Conservation (phyloP, 1,140 invertebrate genomes). For the Palaemon carinicauda region DNA sequence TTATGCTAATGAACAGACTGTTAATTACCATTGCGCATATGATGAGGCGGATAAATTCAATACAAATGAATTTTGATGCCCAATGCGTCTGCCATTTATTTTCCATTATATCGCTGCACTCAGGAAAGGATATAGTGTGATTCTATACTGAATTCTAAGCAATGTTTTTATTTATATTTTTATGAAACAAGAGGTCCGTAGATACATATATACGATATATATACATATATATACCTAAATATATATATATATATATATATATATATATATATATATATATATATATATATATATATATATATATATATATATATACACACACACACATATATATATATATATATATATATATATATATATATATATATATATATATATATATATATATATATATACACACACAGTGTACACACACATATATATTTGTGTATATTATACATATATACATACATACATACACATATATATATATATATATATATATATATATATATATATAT, state of each 20-base stretch:
- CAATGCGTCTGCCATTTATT: too few relatives aligned
- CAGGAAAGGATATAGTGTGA: not conserved
- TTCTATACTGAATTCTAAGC: too few relatives aligned
- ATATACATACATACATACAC: not conserved
- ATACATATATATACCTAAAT: too few relatives aligned
- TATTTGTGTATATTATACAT: not conserved
- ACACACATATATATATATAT: not conserved
- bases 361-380: not conserved
- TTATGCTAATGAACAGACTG: too few relatives aligned
- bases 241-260: not conserved
- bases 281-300: slow-evolving; percentile 35
- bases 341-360: not conserved
- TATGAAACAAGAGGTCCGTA: too few relatives aligned
- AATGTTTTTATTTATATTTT: too few relatives aligned
- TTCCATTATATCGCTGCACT: not conserved
- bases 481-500: not conserved
- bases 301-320: slow-evolving; percentile 9
- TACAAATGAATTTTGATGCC: too few relatives aligned
- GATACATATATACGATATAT: too few relatives aligned
- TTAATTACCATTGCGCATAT: too few relatives aligned
- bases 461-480: not conserved
- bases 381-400: not conserved
- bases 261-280: not conserved
- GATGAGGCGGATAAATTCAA: too few relatives aligned
- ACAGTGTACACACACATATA: not conserved